A percentile compares a stretch with the other conserved stretches of the same genome.
Evolutionary conservation across 2,113 vertebrate species (phyloP).

Genomic region (Struthio camelus): DNA sequence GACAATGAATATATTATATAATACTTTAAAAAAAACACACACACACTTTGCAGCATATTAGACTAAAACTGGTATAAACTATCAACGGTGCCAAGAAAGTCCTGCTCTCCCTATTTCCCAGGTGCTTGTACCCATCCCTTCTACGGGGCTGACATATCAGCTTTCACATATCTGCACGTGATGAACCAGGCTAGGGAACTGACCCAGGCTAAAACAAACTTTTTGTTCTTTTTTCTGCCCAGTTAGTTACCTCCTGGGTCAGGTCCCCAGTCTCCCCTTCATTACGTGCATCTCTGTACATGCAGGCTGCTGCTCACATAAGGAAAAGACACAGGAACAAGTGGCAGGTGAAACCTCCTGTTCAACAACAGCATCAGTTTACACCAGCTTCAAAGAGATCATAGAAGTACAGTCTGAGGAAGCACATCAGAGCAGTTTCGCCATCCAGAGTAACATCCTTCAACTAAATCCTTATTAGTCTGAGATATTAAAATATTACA

Average conservation of each 20-base stretch:
- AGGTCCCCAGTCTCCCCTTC: background rate
- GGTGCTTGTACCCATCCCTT: background rate
- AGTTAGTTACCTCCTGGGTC: background rate
- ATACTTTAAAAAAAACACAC: too few relatives aligned
- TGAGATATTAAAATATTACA: background rate
- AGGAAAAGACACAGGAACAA: background rate
- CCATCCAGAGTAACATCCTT: background rate
- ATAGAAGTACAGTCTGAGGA: background rate
- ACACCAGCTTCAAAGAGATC: background rate
- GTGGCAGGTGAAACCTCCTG: background rate
- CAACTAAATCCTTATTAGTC: background rate
- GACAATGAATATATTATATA: background rate
- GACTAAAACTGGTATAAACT: background rate
- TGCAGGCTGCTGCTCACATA: background rate
- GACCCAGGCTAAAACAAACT: background rate
- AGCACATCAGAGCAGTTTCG: background rate
- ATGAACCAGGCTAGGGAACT: background rate
- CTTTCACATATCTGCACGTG: fast-evolving
- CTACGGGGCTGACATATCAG: background rate
- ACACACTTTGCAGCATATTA: background rate
- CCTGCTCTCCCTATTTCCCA: fast-evolving
- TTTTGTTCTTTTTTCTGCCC: background rate
- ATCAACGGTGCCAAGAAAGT: background rate
- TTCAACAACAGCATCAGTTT: background rate
- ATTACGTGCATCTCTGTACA: background rate